Conservation (phyloP, 2,797 vertebrate genomes). For the Gallinago stenura region DNA sequence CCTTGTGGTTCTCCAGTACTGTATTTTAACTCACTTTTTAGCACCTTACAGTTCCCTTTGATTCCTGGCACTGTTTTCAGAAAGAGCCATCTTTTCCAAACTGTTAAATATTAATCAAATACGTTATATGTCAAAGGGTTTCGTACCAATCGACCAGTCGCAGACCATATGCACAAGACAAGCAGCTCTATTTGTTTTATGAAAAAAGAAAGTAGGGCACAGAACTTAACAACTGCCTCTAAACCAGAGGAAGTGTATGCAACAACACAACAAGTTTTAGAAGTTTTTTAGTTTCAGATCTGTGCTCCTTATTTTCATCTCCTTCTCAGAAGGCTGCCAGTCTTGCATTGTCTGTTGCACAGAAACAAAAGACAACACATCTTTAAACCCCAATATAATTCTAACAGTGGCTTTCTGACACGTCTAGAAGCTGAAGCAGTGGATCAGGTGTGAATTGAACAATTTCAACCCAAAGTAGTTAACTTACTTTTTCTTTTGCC, state of each 20-base stretch:
- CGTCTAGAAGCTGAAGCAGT: background rate
- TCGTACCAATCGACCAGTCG: background rate
- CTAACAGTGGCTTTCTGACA: background rate
- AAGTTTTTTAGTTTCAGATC: background rate
- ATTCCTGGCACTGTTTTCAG: background rate
- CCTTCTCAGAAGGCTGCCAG: background rate
- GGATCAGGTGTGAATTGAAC: background rate
- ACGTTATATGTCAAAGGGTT: background rate
- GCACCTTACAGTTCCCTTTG: background rate
- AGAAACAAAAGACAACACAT: background rate
- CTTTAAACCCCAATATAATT: background rate
- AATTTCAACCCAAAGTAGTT: background rate
- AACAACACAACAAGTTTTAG: background rate
- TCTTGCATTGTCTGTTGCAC: background rate
- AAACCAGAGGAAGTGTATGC: background rate
- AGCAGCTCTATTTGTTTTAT: background rate
- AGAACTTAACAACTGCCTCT: background rate
- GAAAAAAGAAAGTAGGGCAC: background rate
- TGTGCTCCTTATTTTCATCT: background rate
- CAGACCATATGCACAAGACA: background rate
- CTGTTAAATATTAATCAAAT: background rate
- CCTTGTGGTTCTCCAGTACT: background rate
- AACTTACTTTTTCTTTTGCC: slow-evolving; percentile 91
- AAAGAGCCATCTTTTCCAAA: background rate
- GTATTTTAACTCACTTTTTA: background rate